phyloP scores from a whole-genome alignment of 1,140 invertebrate genomes.

The Anastatus disparis region DNA sequence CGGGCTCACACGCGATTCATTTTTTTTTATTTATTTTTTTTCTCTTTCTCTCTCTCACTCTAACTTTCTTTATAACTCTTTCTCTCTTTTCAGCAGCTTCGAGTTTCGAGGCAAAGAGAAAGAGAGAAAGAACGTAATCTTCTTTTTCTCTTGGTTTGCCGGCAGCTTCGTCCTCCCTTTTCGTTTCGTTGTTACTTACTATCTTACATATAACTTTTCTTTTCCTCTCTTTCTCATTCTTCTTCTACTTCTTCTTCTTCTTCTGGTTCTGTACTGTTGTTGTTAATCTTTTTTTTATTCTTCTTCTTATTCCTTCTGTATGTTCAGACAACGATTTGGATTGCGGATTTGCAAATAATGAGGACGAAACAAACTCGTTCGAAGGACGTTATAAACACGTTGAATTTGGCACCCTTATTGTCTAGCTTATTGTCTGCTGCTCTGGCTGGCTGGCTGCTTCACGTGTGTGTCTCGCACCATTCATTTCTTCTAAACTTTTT shows the following conservation, averaged over 20 bases:
- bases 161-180: conserved; percentile 32
- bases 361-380: conserved; percentile 1
- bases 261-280: too few species aligned
- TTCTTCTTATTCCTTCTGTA: too few species aligned
- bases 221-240: neutral
- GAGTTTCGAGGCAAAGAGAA: conserved; percentile 28
- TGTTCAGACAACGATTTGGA: neutral
- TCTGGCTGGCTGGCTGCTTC: too few species aligned
- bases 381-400: too few species aligned
- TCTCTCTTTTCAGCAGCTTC: conserved; percentile 36
- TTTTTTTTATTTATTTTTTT: conserved; percentile 28
- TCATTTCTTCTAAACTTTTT: too few species aligned
- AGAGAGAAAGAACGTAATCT: conserved; percentile 43
- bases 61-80: conserved; percentile 5
- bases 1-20: conserved; percentile 38
- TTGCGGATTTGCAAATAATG: conserved; percentile 32
- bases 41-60: neutral
- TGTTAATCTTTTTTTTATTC: too few species aligned
- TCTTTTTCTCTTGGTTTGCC: conserved; percentile 29
- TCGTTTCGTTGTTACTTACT: too few species aligned
- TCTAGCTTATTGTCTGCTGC: conserved; percentile 13
- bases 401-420: conserved; percentile 14
- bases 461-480: too few species aligned
- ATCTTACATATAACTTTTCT: too few species aligned
- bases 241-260: neutral